These are phyloP conservation scores for Ephydatia muelleri DNA, from an alignment of 37 sponge, comb jelly and placozoan genomes.

Conservation along the genomic window DNA sequence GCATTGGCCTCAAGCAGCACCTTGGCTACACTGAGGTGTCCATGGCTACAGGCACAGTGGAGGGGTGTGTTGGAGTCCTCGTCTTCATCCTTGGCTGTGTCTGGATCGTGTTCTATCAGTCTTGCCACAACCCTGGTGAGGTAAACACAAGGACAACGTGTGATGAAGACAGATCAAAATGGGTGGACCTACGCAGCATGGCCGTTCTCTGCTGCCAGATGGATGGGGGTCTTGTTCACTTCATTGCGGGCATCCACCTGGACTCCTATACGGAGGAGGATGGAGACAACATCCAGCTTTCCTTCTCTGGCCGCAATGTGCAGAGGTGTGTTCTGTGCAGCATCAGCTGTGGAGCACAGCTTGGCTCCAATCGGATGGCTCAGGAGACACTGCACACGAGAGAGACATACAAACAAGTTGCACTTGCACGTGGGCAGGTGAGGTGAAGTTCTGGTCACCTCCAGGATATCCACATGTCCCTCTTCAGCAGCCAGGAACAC, in stretches of 20 bases:
- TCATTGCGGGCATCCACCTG: constrained; percentile 75
- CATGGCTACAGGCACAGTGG: constrained; percentile 87
- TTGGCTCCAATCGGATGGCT: constrained; percentile 22
- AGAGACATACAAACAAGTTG: not conserved
- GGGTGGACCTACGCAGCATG: constrained; percentile 52
- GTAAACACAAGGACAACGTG: not conserved
- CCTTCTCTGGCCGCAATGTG: constrained; percentile 47
- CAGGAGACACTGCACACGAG: constrained; percentile 7
- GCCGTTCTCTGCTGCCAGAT: constrained; percentile 76
- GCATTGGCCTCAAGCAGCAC: constrained; percentile 69
- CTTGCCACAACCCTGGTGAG: constrained; percentile 35
- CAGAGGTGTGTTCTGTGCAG: not conserved
- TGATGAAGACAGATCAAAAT: not conserved
- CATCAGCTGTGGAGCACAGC: constrained; percentile 55
- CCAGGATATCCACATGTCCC: constrained; percentile 39
- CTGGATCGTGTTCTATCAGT: constrained; percentile 15
- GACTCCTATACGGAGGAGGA: constrained; percentile 12
- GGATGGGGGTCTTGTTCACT: constrained; percentile 81
- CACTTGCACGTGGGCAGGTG: too few species aligned
- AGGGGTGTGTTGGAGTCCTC: constrained; percentile 90
- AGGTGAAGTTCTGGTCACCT: constrained; percentile 15
- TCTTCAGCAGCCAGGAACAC: constrained; percentile 63
- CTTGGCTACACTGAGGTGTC: constrained; percentile 54
- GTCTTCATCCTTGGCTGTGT: constrained; percentile 80
- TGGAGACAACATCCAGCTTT: constrained; percentile 52